phyloP scores from a whole-genome alignment of 2,888 invertebrate genomes.

The Athalia circularis region DNA sequence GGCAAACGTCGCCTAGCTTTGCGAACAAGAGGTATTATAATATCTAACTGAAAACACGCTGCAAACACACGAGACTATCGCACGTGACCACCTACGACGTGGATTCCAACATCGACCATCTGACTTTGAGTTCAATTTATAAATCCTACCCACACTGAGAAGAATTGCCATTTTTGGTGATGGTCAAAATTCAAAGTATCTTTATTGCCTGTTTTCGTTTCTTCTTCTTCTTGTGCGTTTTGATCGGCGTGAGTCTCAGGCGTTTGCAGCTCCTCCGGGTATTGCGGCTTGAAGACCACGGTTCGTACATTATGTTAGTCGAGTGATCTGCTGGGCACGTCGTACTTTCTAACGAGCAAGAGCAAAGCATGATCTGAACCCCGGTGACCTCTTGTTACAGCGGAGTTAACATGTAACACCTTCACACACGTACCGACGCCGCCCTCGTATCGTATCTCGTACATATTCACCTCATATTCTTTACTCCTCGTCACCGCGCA shows the following conservation, averaged over 20 bases:
- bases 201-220: no score
- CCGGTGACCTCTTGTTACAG: conserved; percentile 61
- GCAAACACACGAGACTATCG: neutral
- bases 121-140: neutral
- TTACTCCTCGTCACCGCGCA: conserved; percentile 40
- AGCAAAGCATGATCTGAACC: conserved; percentile 66
- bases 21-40: conserved; percentile 1
- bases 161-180: neutral
- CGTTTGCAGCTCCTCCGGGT: neutral
- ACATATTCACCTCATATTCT: conserved; percentile 2
- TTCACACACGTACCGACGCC: conserved; percentile 54
- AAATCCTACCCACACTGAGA: neutral
- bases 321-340: conserved; percentile 26
- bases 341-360: conserved; percentile 70
- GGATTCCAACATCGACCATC: neutral
- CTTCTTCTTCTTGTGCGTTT: no score
- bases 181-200: no score
- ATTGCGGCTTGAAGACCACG: no score
- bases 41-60: conserved; percentile 8
- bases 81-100: conserved; percentile 35
- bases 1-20: conserved; percentile 21
- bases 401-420: conserved; percentile 57
- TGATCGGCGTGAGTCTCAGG: neutral
- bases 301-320: neutral
- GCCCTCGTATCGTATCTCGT: neutral